Evolutionary conservation across 2,888 invertebrate genomes (phyloP).

Genomic region (Heliconius ismenius): DNA sequence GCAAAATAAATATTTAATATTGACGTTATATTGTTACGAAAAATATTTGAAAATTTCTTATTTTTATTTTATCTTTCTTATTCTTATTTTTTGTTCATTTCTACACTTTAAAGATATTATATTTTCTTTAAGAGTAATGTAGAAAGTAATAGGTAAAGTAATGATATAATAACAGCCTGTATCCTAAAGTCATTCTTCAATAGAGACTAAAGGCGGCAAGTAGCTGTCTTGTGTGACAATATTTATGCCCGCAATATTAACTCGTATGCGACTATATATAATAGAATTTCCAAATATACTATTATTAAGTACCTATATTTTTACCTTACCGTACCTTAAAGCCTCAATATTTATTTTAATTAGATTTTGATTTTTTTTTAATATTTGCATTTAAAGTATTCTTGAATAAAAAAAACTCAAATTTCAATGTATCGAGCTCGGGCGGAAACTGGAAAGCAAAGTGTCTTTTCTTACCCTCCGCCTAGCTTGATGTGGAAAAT

Average conservation of each 20-base stretch:
- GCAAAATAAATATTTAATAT: not conserved
- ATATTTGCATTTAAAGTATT: no score
- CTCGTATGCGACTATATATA: conserved; percentile 68
- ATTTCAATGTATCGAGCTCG: no score
- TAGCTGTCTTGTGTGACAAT: conserved; percentile 76
- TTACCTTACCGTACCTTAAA: not conserved
- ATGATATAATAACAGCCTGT: conserved; percentile 57
- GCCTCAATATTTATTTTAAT: not conserved
- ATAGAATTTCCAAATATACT: conserved; percentile 54
- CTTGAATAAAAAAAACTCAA: not conserved
- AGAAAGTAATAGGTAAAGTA: not conserved
- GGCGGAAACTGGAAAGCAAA: no score
- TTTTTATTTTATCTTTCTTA: no score
- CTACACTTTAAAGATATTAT: not conserved
- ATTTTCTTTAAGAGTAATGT: not conserved
- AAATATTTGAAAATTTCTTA: not conserved
- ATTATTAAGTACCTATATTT: conserved; percentile 31
- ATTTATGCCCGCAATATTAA: conserved; percentile 82
- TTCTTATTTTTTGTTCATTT: not conserved
- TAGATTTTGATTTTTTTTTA: not conserved
- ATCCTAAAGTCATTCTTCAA: conserved; percentile 70
- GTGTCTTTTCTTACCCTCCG: no score
- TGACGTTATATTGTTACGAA: not conserved
- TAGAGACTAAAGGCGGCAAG: conserved; percentile 77
- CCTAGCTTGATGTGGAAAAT: no score